phyloP scores from a whole-genome alignment of 2,113 vertebrate genomes.

The Salvelinus alpinus region DNA sequence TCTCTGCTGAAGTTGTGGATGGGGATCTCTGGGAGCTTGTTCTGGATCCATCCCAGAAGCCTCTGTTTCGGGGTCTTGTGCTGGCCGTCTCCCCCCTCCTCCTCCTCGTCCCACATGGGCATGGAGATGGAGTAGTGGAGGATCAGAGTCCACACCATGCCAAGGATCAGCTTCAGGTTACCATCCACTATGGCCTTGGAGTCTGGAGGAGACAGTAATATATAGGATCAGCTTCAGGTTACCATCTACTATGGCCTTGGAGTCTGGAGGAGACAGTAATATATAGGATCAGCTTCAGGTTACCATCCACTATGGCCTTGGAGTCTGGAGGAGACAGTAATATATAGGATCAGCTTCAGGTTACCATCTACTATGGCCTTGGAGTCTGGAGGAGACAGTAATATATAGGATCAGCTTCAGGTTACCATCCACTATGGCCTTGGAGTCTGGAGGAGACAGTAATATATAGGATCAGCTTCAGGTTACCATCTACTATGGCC shows the following conservation, averaged over 20 bases:
- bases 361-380: no score
- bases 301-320: conserved; percentile 82
- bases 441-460: conserved; percentile 54
- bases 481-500: no score
- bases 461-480: neutral
- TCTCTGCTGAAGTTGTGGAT: conserved; percentile 90
- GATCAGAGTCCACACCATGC: conserved; percentile 84
- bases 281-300: conserved; percentile 83
- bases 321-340: conserved; percentile 49
- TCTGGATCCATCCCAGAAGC: conserved; percentile 82
- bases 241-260: no score
- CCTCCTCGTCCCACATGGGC: conserved; percentile 87
- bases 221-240: no score
- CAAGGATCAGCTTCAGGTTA: conserved; percentile 85
- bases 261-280: conserved; percentile 37
- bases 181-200: conserved; percentile 82
- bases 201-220: conserved; percentile 39
- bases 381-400: no score
- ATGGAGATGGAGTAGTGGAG: conserved; percentile 86
- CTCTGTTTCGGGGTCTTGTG: conserved; percentile 85
- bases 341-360: no score
- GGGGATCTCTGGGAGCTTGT: conserved; percentile 80
- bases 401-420: conserved; percentile 86
- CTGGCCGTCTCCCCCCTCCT: conserved; percentile 70
- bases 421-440: conserved; percentile 84